Base-by-base conservation (phyloP, 2,113 vertebrate species). In the Poecilia latipinna region DNA sequence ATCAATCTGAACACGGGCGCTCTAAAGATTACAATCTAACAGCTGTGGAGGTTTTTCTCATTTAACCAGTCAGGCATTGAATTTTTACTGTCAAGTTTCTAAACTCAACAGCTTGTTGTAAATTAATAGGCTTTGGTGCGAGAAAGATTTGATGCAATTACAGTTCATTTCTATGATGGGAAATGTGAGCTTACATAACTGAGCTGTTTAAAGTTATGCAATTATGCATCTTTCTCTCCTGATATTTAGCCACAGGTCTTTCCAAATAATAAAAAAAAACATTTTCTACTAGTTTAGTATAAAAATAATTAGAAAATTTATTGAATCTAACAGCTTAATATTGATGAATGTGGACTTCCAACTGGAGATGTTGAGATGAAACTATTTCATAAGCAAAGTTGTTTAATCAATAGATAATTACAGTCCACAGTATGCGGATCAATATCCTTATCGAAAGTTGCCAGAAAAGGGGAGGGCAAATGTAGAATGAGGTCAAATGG, bases 1-100 rank as follows among this genome's bases (percentile, higher is more conserved):
- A 85, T 83, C 74, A 63, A 74, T 83, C 62, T 61, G 3, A 74
- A 37, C 39, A 61, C 63, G 44, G 44, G 75, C 64, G 26, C n/a
- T 44, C 61, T 26, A 22, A 54, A 80, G 77, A 79, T 77, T 39
- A 69, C 68, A 73, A 35, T 48, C 68, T 63, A 17, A 24, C 48
- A 72, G 42, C 75, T 32, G 0, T 17, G 12, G 8, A 22, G 10
- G 8, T 3, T 48, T 70, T 65, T 44, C 0, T 5, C 69, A 66
- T 66, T 28, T 28, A 37, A 12, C 19, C 29, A 12, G 10, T 31
- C 42, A 31, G 13, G 32, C 8, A n/a, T 1, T 29, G 17, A 6
- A 51, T 4, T 13, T 32, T 68, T 68, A 48, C 44, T 48, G 44
- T 68, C 4, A 51, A 54, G 42, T 51, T 54, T 7, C 28, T 37